Conservation (phyloP, 2,113 vertebrate genomes). For the Enhydra lutris region DNA sequence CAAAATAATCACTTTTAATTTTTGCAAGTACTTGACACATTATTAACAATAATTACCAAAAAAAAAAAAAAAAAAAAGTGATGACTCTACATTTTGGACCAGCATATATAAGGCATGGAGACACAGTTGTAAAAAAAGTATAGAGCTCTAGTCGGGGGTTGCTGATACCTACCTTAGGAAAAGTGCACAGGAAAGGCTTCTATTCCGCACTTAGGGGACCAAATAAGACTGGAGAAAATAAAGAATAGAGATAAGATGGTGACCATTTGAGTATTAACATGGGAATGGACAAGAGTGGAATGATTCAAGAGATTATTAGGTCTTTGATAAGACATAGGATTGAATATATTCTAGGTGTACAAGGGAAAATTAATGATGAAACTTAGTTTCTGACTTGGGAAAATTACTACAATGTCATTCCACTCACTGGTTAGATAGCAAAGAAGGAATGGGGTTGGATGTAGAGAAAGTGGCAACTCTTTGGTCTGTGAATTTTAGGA, state of each 20-base stretch:
- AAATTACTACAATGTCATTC: background rate
- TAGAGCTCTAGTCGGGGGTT: background rate
- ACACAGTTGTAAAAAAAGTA: background rate
- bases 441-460: background rate
- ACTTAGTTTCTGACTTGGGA: background rate
- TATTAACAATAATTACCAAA: background rate
- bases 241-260: background rate
- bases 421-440: background rate
- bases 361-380: background rate
- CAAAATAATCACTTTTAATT: background rate
- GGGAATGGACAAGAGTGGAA: background rate
- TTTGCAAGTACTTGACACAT: background rate
- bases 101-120: fast-evolving
- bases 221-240: background rate
- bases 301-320: background rate
- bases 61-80: background rate
- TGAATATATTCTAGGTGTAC: background rate
- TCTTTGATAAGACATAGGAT: background rate
- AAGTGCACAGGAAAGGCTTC: background rate
- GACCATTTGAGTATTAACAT: background rate
- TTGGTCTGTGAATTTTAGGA: background rate
- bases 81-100: background rate
- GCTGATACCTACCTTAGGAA: background rate
- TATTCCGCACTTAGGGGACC: background rate
- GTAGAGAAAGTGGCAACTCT: background rate